phyloP scores from a whole-genome alignment of 2,888 invertebrate genomes.

The Pammene aurita region DNA sequence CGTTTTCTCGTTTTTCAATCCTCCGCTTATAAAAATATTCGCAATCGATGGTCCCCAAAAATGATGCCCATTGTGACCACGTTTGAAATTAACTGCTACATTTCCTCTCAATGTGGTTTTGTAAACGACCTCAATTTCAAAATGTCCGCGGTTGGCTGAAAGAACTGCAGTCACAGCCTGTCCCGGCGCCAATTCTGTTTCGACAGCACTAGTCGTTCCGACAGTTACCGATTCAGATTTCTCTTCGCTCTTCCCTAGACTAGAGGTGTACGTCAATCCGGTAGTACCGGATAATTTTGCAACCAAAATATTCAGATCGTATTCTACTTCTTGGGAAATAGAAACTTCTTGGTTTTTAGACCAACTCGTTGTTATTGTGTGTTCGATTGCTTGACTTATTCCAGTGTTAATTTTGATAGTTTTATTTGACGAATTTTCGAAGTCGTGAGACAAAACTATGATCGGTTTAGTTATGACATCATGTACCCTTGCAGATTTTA shows the following conservation, averaged over 20 bases:
- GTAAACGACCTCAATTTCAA: constrained; percentile 66
- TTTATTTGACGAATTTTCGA: constrained; percentile 62
- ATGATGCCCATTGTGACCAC: constrained; percentile 59
- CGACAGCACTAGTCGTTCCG: constrained; percentile 62
- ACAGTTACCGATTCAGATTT: constrained; percentile 62
- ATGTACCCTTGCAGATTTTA: constrained; percentile 59
- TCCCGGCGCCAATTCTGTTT: constrained; percentile 64
- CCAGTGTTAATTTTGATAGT: constrained; percentile 70
- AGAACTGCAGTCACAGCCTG: constrained; percentile 64
- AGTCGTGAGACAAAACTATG: constrained; percentile 61
- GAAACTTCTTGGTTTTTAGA: constrained; percentile 56
- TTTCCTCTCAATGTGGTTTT: constrained; percentile 60
- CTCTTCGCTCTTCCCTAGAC: constrained; percentile 65
- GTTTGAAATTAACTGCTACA: constrained; percentile 65
- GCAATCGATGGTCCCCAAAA: constrained; percentile 64
- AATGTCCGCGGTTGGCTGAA: constrained; percentile 59
- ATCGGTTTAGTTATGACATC: constrained; percentile 51
- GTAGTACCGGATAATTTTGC: constrained; percentile 60
- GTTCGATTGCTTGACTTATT: constrained; percentile 66
- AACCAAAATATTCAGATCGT: constrained; percentile 63
- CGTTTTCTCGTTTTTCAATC: constrained; percentile 55
- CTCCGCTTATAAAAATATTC: constrained; percentile 59
- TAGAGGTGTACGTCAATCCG: constrained; percentile 60
- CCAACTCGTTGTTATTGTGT: constrained; percentile 66
- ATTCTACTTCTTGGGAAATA: constrained; percentile 63